Evolutionary conservation across 92 coral and sea anemone species (phyloP), one percentile per base, ranked within the genome.

Genomic region (Palythoa heliodiscus): DNA sequence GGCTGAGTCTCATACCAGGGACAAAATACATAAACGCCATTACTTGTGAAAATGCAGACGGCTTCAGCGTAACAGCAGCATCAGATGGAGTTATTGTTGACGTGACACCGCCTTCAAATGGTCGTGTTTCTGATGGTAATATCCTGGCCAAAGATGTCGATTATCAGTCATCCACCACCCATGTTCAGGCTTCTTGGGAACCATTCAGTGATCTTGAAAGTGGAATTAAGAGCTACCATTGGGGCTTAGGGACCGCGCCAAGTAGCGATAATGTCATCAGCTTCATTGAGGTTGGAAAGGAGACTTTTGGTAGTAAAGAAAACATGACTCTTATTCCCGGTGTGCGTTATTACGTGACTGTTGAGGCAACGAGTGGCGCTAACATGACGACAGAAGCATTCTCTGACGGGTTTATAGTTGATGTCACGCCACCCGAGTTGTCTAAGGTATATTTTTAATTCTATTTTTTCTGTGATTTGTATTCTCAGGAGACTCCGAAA

Each of bases 361-460:
- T 86, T 22, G 76, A 77, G 72, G 89, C 89, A 1, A 85, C 89
- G 48, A 69, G 29, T 47, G 89, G 90, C 39, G 94, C 96, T 35
- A 95, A 98, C 11, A 78, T 93, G 87, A 91, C 96, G 66, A 90
- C 95, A 35, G 93, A 94, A 82, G 94, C 93, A 19, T 92, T 93
- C 90, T 94, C 99, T 25, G 91, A 93, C 75, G 99, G 99, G 15
- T 96, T 96, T 64, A 80, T 91, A n/a, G 97, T 96, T 12, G 99
- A 96, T 38, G 86, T 57, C 17, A 90, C 99, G 0, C 89, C 98
- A 12, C 99, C 99, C 17, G 88, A 92, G 73, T 47, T 94, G 43
- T 70, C 80, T 19, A 79, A 89, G 95, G 97, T 93, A 85, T 66
- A 11, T 23, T 43, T 3, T 43, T 43, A 43, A 43, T 43, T 43